Conservation (phyloP, 2,113 vertebrate species). For the Tonatia bakeri region DNA sequence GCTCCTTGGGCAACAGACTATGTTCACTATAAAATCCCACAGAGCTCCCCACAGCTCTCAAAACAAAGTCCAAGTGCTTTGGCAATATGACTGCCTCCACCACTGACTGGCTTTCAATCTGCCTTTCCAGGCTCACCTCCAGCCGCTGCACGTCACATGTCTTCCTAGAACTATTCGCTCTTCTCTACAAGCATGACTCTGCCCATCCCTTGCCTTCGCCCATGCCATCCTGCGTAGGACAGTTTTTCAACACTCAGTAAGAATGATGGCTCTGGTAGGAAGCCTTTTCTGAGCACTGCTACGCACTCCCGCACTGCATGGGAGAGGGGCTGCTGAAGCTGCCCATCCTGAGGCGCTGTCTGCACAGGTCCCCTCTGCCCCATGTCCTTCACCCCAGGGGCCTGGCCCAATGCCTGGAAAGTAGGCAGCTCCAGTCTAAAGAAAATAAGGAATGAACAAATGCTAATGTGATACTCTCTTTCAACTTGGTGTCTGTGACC, state of each 20-base stretch:
- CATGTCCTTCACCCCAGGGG: rapidly evolving
- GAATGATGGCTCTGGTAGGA: too few species aligned
- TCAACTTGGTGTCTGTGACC: neutral
- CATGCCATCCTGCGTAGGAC: neutral
- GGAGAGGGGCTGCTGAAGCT: too few species aligned
- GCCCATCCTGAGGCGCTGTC: neutral
- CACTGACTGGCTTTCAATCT: neutral
- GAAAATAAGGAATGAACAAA: neutral
- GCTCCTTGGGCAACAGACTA: neutral
- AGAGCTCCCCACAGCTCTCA: neutral
- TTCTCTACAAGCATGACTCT: neutral
- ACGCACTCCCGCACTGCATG: rapidly evolving
- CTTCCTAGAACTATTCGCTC: neutral
- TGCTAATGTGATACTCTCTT: neutral
- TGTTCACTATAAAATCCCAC: neutral
- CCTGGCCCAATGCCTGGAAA: neutral
- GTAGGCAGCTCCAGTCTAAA: neutral
- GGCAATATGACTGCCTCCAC: neutral
- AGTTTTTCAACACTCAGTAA: neutral
- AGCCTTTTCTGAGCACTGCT: neutral
- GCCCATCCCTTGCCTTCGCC: neutral
- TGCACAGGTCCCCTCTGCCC: neutral
- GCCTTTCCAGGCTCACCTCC: neutral
- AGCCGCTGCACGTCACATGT: neutral
- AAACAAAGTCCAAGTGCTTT: neutral